Evolutionary conservation across 2,888 invertebrate species (phyloP), one percentile per base, ranked within the genome.

Genomic region (Theretra japonica): DNA sequence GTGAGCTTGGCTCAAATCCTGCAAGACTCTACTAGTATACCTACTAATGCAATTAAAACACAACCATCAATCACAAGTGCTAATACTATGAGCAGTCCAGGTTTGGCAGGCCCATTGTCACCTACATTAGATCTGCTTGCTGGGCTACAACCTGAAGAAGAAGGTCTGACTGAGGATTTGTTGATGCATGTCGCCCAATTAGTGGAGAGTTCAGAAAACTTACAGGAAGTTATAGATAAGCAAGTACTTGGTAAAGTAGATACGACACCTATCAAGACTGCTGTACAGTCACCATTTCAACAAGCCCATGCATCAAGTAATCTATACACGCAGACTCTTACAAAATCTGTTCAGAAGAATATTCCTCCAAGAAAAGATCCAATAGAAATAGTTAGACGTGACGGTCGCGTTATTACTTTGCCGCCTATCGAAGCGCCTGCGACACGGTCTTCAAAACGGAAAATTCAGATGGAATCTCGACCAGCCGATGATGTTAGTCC

Each of bases 391-490:
- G 95, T 97, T 15, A 93, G 97, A 25, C 95, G 96, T 25, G 97
- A 97, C 85, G 97, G 97, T 0, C 95, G 97, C 50, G 95, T 97
- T 57, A 96, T 97, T 70, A 97, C 96, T 0, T 90, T 97, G 75
- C 97, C 97, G 19, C 97, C 97, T 0, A 97, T 97, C 71, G 97
- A 97, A 88, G 96, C 97, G 28, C 97, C 97, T 11, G 96, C 97
- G 1, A 97, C 97, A 0, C 94, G 97, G 59, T 96, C 96, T 73
- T 97, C 97, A 25, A 96, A 97, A 83, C 92, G 96, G 19, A 95
- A 96, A 75, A 96, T 93, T 73, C 95, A 95, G 78, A 79, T 88
- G 76, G 88, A 93, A 78, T 73, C 77, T 77, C 86, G 57, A 79
- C 21, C 65, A 56, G 21, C 73, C 71, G 73, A 75, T 30, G 75